Conservation (phyloP, 1,140 invertebrate genomes). For the Drosophila jambulina region DNA sequence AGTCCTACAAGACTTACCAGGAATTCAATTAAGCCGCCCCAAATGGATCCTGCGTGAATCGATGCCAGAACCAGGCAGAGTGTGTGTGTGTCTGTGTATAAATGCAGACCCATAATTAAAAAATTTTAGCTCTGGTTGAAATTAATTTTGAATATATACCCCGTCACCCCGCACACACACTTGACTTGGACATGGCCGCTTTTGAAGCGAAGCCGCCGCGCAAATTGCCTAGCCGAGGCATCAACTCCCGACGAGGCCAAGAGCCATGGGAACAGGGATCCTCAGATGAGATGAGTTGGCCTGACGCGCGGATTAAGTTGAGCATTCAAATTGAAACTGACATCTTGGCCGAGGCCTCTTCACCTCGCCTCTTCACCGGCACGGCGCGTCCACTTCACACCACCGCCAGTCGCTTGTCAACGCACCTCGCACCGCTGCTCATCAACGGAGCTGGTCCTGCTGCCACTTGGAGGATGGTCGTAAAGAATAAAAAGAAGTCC, state of each 20-base stretch:
- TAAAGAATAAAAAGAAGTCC: constrained; percentile 46
- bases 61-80: constrained; percentile 41
- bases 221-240: constrained; percentile 72
- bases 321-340: constrained; percentile 84
- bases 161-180: constrained; percentile 33
- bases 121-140: constrained; percentile 78
- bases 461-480: constrained; percentile 35
- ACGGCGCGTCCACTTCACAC: constrained; percentile 36
- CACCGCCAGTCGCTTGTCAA: constrained; percentile 20
- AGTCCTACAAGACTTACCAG: constrained; percentile 30
- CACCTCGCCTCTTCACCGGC: constrained; percentile 8
- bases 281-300: constrained; percentile 45
- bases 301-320: constrained; percentile 81
- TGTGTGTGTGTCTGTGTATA: constrained; percentile 24
- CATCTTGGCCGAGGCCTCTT: constrained; percentile 47
- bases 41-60: constrained; percentile 56
- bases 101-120: constrained; percentile 80
- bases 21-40: constrained; percentile 77
- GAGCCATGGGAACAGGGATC: constrained; percentile 42
- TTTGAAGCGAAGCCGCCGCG: constrained; percentile 73
- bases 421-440: constrained; percentile 52
- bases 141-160: constrained; percentile 78
- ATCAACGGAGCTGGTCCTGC: constrained; percentile 40
- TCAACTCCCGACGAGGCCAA: constrained; percentile 24
- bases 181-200: constrained; percentile 69